Evolutionary conservation across 2,797 vertebrate genomes (phyloP).

Genomic region (Tragopan temminckii): DNA sequence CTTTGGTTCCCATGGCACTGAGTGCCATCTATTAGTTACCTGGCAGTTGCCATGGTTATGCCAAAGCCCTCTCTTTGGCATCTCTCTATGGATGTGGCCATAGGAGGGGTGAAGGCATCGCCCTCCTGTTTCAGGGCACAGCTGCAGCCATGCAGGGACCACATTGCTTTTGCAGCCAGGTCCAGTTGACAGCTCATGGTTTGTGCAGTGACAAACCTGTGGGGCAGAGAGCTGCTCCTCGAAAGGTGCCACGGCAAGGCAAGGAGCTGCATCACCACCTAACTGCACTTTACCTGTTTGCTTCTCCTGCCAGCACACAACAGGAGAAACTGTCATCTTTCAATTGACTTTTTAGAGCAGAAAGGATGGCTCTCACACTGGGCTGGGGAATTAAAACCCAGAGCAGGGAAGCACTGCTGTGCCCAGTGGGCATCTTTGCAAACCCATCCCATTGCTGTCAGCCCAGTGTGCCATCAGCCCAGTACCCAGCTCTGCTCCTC

Average conservation of each 20-base stretch:
- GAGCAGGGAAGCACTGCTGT: neutral
- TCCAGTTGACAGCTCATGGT: too few species aligned
- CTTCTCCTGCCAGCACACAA: too few species aligned
- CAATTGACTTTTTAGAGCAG: neutral
- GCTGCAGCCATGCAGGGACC: neutral
- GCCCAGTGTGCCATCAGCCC: neutral
- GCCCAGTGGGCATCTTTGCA: neutral
- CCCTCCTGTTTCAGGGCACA: neutral
- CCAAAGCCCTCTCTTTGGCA: neutral
- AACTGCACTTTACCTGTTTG: neutral
- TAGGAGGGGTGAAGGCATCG: neutral
- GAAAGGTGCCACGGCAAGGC: neutral
- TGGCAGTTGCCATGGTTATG: neutral
- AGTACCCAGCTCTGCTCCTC: neutral
- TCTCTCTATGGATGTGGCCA: neutral
- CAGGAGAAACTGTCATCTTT: neutral
- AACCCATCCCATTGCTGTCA: neutral
- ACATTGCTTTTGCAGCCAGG: fast-evolving
- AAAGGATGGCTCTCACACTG: neutral
- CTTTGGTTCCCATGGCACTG: neutral
- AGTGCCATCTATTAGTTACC: neutral
- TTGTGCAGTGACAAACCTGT: fast-evolving
- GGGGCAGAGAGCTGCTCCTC: too few species aligned
- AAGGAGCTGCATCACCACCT: neutral
- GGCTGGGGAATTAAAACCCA: neutral